A percentile compares a stretch with the other conserved stretches of the same genome.
These are phyloP conservation scores for Battus philenor DNA, from an alignment of 1,140 invertebrate species.

Conservation along the genomic window DNA sequence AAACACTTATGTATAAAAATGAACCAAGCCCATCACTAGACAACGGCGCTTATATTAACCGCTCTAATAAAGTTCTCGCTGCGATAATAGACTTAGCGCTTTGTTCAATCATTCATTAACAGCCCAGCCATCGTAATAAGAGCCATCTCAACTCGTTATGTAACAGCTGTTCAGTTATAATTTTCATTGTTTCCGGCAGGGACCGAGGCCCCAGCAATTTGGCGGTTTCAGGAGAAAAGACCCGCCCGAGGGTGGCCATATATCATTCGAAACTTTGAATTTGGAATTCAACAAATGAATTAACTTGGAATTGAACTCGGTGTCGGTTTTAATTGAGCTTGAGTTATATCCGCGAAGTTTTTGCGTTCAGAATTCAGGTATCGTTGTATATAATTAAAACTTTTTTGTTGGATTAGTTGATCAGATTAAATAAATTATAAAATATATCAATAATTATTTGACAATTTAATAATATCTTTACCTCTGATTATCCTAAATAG, in stretches of 20 bases:
- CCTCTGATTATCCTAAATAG: too few species aligned
- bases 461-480: too few species aligned
- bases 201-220: constrained; percentile 25
- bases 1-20: too few species aligned
- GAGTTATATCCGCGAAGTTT: constrained; percentile 18
- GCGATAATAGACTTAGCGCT: constrained; percentile 67
- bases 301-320: constrained; percentile 44
- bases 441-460: too few species aligned
- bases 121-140: constrained; percentile 44
- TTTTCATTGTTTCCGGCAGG: constrained; percentile 21
- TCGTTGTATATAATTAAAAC: neutral
- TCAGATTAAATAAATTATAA: too few species aligned
- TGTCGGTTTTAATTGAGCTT: constrained; percentile 50
- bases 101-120: constrained; percentile 70
- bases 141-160: constrained; percentile 33
- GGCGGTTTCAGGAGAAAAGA: constrained; percentile 9
- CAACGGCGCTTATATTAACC: constrained; percentile 44
- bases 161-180: constrained; percentile 25
- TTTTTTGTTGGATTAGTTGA: too few species aligned
- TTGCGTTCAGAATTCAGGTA: constrained; percentile 4
- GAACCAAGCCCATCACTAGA: constrained; percentile 16
- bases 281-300: constrained; percentile 45
- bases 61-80: constrained; percentile 67
- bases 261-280: constrained; percentile 52
- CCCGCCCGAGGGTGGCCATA: constrained; percentile 33